Evolutionary conservation across 1,140 invertebrate genomes (phyloP), one percentile per base, ranked within the genome.

Genomic region (Mya arenaria): DNA sequence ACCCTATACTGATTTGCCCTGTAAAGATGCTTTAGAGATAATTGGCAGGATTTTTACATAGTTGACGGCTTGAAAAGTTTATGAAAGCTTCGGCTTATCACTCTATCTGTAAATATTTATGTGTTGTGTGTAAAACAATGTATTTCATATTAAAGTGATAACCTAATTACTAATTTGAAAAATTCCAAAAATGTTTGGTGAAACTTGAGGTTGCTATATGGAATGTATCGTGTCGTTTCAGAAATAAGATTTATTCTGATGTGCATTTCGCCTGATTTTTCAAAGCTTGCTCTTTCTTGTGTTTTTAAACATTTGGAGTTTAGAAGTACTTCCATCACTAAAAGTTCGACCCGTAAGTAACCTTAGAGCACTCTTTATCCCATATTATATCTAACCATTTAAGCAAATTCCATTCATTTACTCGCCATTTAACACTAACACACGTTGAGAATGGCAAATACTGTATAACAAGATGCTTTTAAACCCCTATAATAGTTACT

Each of bases 321-420:
- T 34, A 32, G 58, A 5, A 23, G 4, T 56, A 56, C n/a, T 23
- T 19, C n/a, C 5, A 19, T 56, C n/a, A 23, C 5, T 5, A 19
- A 56, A 6, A 23, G 55, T 5, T 5, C 6, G n/a, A 6, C 28
- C 28, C 4, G 5, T 19, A 56, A 56, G 28, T 56, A 19, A 56
- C 6, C 28, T 19, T 56, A 8, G n/a, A 56, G 28, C n/a, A 56
- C 28, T 23, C n/a, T 56, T 23, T 56, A 23, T 19, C n/a, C n/a
- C 28, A 19, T 19, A 6, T 56, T 56, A 5, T 71, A 56, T 72
- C 23, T 44, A 41, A 32, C 36, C 41, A 65, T 17, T 44, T 25
- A 56, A 75, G 63, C 41, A 63, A 74, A 74, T 34, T 6, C 60
- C 41, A 60, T 41, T 74, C 58, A 63, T 75, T 63, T 19, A 28